Base-by-base conservation (phyloP, 1,140 invertebrate genomes). In the Fopius arisanus region DNA sequence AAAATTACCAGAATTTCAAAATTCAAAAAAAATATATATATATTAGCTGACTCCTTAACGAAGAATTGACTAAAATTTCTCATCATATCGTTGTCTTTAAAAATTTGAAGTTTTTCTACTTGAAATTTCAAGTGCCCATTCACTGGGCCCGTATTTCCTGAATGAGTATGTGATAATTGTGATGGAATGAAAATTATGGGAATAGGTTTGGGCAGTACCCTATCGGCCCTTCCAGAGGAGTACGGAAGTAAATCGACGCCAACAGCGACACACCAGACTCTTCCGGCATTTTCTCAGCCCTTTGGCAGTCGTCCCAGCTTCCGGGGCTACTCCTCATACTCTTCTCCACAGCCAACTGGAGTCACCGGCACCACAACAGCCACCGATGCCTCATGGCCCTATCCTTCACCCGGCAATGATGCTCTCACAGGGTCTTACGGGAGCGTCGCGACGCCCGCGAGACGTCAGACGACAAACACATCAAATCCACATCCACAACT, bases 261-360 rank as follows among this genome's bases (percentile, higher is more conserved):
- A 0, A 70, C 79, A 9, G 82, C 80, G 14, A 76, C 76, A 28
- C 83, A 86, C 65, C 84, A 86, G 68, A 78, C 75, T 0, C 31
- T 87, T 43, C 85, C 86, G 0, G 82, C 80, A 0, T 87, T 87
- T 37, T 83, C 82, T 5, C 84, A 81, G 75, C 84, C 81, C 14
- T 87, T 84, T 26, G 76, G 78, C 0, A 75, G 75, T 7, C 78
- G 80, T 2, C 6, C 77, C 0, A 77, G 71, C 43, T 82, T 82
- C 5, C 79, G 84, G 5, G 78, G 77, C 3, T 87, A 82, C 67
- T 83, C 81, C 43, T 82, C 84, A 23, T 86, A 85, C 10, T 10
- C 80, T 3, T 77, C 81, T 0, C 85, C 83, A 40, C 82, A 78
- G 26, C 72, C 70, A 14, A 75, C 41, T 0, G 62, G 10, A 0